These are phyloP conservation scores for Pinctada fucata DNA, from an alignment of 2,888 invertebrate genomes.

Conservation along the genomic window DNA sequence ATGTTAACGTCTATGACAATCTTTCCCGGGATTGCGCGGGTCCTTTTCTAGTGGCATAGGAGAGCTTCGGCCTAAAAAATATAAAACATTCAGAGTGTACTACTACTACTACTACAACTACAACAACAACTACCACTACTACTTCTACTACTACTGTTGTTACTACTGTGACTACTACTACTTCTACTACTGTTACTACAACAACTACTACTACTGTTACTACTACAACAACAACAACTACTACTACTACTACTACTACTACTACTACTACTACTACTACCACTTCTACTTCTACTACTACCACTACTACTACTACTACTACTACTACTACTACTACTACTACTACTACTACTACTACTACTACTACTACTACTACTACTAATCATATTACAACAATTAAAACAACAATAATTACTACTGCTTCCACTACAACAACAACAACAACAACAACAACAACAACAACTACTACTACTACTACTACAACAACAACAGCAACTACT, in stretches of 20 bases:
- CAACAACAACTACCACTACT: neutral
- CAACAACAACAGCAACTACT: neutral
- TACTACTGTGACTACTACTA: slow-evolving; percentile 7
- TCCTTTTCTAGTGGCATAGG: too few species aligned
- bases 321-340: slow-evolving; percentile 33
- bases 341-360: slow-evolving; percentile 26
- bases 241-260: slow-evolving; percentile 4
- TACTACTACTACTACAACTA: neutral
- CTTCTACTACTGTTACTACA: slow-evolving; percentile 10
- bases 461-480: slow-evolving; percentile 33
- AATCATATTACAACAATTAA: neutral
- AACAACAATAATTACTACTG: neutral
- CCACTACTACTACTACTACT: slow-evolving; percentile 6
- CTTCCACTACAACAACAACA: neutral
- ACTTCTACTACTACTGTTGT: neutral
- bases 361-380: slow-evolving; percentile 4
- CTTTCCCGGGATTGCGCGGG: too few species aligned
- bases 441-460: slow-evolving; percentile 18
- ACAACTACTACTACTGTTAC: slow-evolving; percentile 33
- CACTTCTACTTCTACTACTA: slow-evolving; percentile 6
- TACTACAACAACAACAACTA: slow-evolving; percentile 6
- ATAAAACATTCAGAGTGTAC: too few species aligned
- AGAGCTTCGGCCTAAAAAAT: too few species aligned
- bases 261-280: slow-evolving; percentile 4
- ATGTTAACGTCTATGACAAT: too few species aligned